Evolutionary conservation across 1,140 invertebrate species (phyloP), one percentile per base, ranked within the genome.

Genomic region (Tetramorium simillimum): DNA sequence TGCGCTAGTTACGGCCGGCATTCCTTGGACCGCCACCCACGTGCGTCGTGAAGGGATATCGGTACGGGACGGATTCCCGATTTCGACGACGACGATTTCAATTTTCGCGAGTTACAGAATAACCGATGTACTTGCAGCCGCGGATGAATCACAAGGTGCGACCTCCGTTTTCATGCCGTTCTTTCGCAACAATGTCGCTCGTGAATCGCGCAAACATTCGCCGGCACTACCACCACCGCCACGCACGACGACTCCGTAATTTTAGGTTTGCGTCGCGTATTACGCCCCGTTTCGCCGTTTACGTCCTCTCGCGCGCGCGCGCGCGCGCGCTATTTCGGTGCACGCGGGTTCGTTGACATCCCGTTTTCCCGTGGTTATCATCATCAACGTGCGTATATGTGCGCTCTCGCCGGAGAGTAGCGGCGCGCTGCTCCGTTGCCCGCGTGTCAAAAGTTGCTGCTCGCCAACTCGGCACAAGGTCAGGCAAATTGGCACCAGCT

Each of bases 1-100:
- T 93, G 91, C 88, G 89, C 91, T 85, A 93, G 92, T 91, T 93
- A 92, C 86, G 80, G 78, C 69, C 75, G 89, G 88, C 91, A 92
- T 92, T 93, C 90, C 87, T 60, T 76, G 87, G 92, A 73, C 28
- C 70, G 60, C 58, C 88, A 77, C 78, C 89, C 70, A 90, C 86
- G 53, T 21, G 62, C 4, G 0, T 69, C 37, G n/a, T 7, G 28
- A 33, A 6, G 46, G 49, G 37, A 46, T n/a, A 40, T 60, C 58
- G 10, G 10, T 12, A 65, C 14, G 56, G n/a, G 18, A 37, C 56
- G 18, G 40, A 82, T 46, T 73, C 69, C 37, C 21, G 3, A 56
- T 72, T 58, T 58, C 67, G 51, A 69, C n/a, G 33, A 65, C 53
- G 53, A 5, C 28, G 24, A 53, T 6, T 33, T 33, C 33, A n/a